Conservation (phyloP, 1,140 invertebrate genomes). For the Drosophila cardini region DNA sequence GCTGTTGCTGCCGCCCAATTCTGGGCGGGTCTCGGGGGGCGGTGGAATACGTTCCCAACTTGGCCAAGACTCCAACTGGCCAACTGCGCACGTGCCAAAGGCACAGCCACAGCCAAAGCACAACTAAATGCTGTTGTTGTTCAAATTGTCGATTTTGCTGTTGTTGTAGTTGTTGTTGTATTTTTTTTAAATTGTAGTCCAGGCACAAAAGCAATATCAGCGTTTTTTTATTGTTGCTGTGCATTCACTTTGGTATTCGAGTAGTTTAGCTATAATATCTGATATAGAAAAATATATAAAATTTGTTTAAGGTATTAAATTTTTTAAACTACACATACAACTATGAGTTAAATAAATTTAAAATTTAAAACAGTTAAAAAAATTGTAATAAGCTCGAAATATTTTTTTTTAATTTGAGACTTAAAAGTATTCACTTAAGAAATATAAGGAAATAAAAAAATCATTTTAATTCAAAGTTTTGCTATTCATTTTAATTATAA, state of each 20-base stretch:
- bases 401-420: no score
- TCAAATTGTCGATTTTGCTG: constrained; percentile 39
- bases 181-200: constrained; percentile 36
- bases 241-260: constrained; percentile 22
- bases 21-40: constrained; percentile 25
- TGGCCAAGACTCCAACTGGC: constrained; percentile 6
- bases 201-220: constrained; percentile 20
- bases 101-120: constrained; percentile 38
- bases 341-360: no score
- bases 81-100: constrained; percentile 76
- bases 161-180: constrained; percentile 48
- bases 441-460: no score
- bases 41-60: constrained; percentile 9
- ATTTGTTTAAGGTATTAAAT: no score
- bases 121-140: constrained; percentile 60
- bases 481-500: no score
- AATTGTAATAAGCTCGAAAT: no score
- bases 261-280: constrained; percentile 10
- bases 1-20: constrained; percentile 19
- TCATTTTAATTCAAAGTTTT: no score
- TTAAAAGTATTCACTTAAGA: no score
- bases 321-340: no score
- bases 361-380: no score
- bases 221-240: constrained; percentile 10
- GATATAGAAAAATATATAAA: neutral